Base-by-base conservation (phyloP, 2,113 vertebrate genomes). In the Thinocorus orbignyianus region DNA sequence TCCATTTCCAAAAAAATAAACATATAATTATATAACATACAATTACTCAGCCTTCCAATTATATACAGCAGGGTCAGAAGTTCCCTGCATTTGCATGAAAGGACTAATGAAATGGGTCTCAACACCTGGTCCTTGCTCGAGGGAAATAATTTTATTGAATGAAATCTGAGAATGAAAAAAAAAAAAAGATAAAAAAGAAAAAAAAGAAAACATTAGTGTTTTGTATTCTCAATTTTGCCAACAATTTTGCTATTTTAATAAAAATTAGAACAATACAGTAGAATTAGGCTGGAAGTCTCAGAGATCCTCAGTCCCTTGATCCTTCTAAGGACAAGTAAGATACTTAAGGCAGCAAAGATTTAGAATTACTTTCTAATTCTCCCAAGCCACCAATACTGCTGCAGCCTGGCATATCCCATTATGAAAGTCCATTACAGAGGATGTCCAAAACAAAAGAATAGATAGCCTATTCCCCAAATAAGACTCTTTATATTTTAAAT, bases 41-140 rank as follows among this genome's bases (percentile, higher is more conserved):
- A 96, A 97, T 97, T 97, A 96, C 62, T 91, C 89, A 95, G 87
- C 46, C 91, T 96, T 74, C 41, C 55, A 90, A 70, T 96, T 97
- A 91, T 78, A 81, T 92, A 74, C 44, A 92, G 23, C 30, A 74
- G 64, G 78, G 88, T 85, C 76, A 84, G 48, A 88, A 95, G 51
- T 68, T 93, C 72, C 90, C 48, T 31, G 35, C 84, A 95, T 97
- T 44, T 93, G 31, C 85, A 84, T 84, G 52, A 96, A 95, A 96
- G 33, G 46, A 73, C 25, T 90, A 95, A 92, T 94, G 90, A 97
- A 97, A 97, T 95, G 86, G 39, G n/a, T 78, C 49, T 95, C 66
- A 94, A 44, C 87, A 85, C 94, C 82, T 90, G 70, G 64, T 84
- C n/a, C 35, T 94, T 81, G 48, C 41, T 64, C 81, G 85, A 94